Conservation (phyloP, 1,140 invertebrate genomes). For the Drosophila ficusphila region DNA sequence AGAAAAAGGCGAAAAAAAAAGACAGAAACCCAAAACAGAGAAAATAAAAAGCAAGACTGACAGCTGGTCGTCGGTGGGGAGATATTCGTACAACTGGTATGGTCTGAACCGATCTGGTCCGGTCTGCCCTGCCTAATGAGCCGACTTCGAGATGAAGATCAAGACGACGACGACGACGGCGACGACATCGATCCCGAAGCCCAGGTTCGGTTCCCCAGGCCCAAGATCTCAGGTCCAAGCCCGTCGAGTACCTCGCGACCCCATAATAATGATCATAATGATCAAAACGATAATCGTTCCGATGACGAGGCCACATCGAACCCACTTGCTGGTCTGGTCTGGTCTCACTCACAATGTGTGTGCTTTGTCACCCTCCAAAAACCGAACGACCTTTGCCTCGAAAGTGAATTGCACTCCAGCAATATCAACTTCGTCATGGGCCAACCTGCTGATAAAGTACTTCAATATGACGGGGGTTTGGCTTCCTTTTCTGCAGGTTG, state of each 20-base stretch:
- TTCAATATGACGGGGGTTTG: background rate
- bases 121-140: slow-evolving; percentile 55
- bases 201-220: slow-evolving; percentile 11
- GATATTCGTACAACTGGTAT: slow-evolving; percentile 54
- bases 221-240: slow-evolving; percentile 5
- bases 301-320: slow-evolving; percentile 53
- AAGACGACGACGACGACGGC: slow-evolving; percentile 17
- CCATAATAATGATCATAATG: slow-evolving; percentile 34
- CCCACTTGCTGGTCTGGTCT: slow-evolving; percentile 27
- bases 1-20: slow-evolving; percentile 23
- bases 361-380: slow-evolving; percentile 44
- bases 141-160: slow-evolving; percentile 17
- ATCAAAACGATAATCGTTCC: slow-evolving; percentile 32
- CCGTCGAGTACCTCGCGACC: slow-evolving; percentile 49
- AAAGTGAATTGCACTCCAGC: slow-evolving; percentile 28
- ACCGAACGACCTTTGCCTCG: slow-evolving; percentile 43
- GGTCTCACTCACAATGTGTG: background rate
- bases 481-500: too few relatives aligned
- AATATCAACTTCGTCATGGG: slow-evolving; percentile 27
- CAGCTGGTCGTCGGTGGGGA: slow-evolving; percentile 59
- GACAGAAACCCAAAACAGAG: slow-evolving; percentile 38
- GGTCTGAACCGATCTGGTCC: slow-evolving; percentile 57
- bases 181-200: slow-evolving; percentile 27
- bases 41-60: slow-evolving; percentile 58
- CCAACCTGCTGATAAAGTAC: slow-evolving; percentile 26